phyloP scores from a whole-genome alignment of 2,113 vertebrate genomes.

The Sylvietta virens region DNA sequence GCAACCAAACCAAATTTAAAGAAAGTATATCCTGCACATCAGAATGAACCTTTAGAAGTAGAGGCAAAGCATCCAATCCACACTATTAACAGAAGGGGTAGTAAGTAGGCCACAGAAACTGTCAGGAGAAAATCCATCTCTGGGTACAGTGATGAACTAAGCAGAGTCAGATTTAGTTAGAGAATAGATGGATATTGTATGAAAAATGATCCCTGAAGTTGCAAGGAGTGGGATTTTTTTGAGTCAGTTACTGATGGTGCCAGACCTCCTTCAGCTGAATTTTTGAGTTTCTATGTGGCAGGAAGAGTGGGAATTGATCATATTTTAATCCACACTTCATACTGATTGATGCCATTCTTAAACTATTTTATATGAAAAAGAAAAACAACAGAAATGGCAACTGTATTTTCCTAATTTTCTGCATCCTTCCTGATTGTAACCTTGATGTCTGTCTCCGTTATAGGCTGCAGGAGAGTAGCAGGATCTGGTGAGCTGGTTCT shows the following conservation, averaged over 20 bases:
- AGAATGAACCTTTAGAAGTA: conserved; percentile 1
- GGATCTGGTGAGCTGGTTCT: not conserved
- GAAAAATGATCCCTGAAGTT: not conserved
- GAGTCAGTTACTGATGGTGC: not conserved
- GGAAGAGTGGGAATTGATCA: not conserved
- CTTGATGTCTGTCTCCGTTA: not conserved
- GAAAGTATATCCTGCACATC: not conserved
- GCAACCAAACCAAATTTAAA: not conserved
- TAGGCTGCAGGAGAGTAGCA: not conserved
- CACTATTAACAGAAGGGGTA: not conserved
- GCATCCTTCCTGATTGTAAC: not conserved
- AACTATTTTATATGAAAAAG: not conserved
- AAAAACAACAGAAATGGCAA: not conserved
- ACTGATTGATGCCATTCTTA: not conserved
- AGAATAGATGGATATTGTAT: not conserved
- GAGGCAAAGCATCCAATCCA: not conserved
- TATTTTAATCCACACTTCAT: not conserved
- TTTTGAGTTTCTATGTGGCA: not conserved
- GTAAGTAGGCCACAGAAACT: not conserved
- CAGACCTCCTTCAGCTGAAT: not conserved
- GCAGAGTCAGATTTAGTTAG: not conserved
- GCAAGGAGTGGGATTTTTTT: not conserved
- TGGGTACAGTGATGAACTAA: not conserved
- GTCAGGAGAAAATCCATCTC: not conserved
- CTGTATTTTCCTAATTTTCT: not conserved